These are phyloP conservation scores for Vanacampus margaritifer DNA, from an alignment of 2,113 vertebrate species.

Conservation along the genomic window DNA sequence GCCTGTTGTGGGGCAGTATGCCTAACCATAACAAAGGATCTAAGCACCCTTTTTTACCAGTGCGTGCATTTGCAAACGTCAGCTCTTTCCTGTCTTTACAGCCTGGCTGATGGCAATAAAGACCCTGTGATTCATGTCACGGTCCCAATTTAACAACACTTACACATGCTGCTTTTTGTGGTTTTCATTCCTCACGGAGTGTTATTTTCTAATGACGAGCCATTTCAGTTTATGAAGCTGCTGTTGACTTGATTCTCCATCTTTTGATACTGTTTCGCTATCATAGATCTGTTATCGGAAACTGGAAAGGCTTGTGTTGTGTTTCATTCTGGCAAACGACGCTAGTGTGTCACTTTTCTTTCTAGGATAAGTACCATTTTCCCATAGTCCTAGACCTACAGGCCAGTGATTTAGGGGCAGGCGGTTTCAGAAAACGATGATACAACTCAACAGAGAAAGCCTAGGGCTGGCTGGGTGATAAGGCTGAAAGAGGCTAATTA, in stretches of 20 bases:
- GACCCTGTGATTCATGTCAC: conserved; percentile 34
- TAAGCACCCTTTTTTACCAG: conserved; percentile 66
- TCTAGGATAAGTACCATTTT: conserved; percentile 34
- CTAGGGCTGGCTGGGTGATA: too few relatives aligned
- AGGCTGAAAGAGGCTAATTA: too few relatives aligned
- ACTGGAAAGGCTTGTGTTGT: conserved; percentile 32
- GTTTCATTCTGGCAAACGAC: conserved; percentile 43
- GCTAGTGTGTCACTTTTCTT: conserved; percentile 58
- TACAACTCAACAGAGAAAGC: too few relatives aligned
- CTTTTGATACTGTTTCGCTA: conserved; percentile 16
- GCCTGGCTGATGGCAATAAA: conserved; percentile 47
- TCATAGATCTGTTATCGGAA: conserved; percentile 29
- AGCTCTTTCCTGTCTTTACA: conserved; percentile 60
- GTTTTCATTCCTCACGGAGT: conserved; percentile 10
- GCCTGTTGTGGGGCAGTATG: conserved; percentile 56
- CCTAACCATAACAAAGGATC: conserved; percentile 63
- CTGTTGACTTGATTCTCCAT: background rate
- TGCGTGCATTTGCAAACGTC: conserved; percentile 45
- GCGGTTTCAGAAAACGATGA: background rate
- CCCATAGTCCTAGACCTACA: conserved; percentile 24
- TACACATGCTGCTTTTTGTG: conserved; percentile 20
- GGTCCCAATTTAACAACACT: conserved; percentile 29
- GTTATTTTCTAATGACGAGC: conserved; percentile 19
- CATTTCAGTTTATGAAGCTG: conserved; percentile 19
- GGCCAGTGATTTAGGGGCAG: conserved; percentile 10